Conservation (phyloP, 2,797 vertebrate genomes). For the Prunella strophiata region DNA sequence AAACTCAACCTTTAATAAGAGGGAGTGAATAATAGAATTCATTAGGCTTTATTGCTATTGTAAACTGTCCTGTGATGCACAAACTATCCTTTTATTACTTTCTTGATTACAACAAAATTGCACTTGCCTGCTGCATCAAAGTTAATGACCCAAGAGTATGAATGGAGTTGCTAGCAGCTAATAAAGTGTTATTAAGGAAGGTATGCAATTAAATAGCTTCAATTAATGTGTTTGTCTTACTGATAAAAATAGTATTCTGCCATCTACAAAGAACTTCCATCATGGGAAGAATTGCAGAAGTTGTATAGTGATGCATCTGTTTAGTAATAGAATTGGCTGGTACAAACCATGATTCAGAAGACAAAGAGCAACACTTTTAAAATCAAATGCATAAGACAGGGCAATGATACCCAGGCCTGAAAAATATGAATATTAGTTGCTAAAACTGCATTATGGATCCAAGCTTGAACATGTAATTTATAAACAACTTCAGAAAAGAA, state of each 20-base stretch:
- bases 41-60: not conserved
- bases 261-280: not conserved
- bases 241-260: not conserved
- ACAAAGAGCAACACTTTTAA: not conserved
- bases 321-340: not conserved
- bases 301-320: not conserved
- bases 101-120: slow-evolving; percentile 15
- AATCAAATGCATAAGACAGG: not conserved
- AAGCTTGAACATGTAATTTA: not conserved
- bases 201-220: not conserved
- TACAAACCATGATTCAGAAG: not conserved
- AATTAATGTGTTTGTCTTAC: not conserved
- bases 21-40: not conserved
- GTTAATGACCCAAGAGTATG: not conserved
- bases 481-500: not conserved
- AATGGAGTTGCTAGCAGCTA: not conserved
- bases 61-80: not conserved
- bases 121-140: not conserved
- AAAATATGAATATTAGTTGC: not conserved
- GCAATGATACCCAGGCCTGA: not conserved
- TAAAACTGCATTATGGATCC: not conserved
- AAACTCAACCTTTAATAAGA: not conserved
- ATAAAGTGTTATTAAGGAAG: not conserved
- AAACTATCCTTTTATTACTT: not conserved
- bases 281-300: not conserved